Percentiles rank a stretch among this genome's conserved stretches.
Evolutionary conservation across 1,140 invertebrate species (phyloP).

Genomic region (Leptinotarsa undecemlineata): DNA sequence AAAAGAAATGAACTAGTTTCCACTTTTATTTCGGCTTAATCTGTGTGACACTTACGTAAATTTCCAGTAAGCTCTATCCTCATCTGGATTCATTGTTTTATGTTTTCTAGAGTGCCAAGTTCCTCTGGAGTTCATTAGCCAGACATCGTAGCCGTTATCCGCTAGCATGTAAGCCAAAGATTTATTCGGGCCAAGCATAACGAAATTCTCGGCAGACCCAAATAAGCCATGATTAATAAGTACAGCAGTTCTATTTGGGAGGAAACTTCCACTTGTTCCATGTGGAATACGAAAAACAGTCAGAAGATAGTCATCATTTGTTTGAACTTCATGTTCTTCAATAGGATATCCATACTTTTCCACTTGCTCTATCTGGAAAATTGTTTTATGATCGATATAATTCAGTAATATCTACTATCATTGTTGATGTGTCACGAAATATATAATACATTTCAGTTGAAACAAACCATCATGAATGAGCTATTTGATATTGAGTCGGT

Average conservation of each 20-base stretch:
- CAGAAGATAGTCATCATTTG: conserved; percentile 60
- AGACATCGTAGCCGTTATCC: conserved; percentile 72
- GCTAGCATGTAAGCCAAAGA: conserved; percentile 58
- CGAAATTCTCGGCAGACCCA: conserved; percentile 67
- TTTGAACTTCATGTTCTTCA: conserved; percentile 49
- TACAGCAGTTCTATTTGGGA: conserved; percentile 55
- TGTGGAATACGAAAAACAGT: conserved; percentile 56
- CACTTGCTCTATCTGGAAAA: conserved; percentile 33
- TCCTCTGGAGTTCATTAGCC: conserved; percentile 72
- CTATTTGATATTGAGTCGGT: too few relatives aligned
- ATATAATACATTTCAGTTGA: too few relatives aligned
- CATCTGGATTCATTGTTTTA: conserved; percentile 55
- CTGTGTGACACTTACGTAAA: conserved; percentile 47
- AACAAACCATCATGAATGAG: too few relatives aligned
- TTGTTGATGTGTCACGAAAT: too few relatives aligned
- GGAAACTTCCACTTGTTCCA: conserved; percentile 12
- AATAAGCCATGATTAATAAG: conserved; percentile 73
- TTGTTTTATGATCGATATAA: too few relatives aligned
- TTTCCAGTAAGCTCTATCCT: conserved; percentile 61
- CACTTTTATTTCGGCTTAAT: too few relatives aligned
- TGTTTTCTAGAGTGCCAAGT: conserved; percentile 69
- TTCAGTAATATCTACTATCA: too few relatives aligned
- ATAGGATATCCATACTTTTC: conserved; percentile 41
- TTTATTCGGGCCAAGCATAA: conserved; percentile 66
- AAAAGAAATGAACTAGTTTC: too few relatives aligned